Percentiles rank a stretch among this genome's conserved stretches.
Conservation (phyloP, 2,113 vertebrate genomes). For the Phyllopteryx taeniolatus region DNA sequence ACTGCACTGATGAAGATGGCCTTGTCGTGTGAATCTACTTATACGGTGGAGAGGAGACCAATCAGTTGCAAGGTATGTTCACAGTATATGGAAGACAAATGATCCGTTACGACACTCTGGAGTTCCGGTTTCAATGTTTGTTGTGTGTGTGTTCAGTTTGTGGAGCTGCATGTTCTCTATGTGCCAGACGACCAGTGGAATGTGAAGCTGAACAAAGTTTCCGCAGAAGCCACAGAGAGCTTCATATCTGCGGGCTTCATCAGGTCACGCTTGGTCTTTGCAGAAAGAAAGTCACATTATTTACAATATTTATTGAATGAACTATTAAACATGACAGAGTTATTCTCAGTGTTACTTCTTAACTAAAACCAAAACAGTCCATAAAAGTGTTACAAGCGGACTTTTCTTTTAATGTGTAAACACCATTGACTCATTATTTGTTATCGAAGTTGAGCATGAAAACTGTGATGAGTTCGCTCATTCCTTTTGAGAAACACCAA, state of each 20-base stretch:
- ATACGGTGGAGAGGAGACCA: constrained; percentile 50
- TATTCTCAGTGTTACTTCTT: too few relatives aligned
- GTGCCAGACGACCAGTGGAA: constrained; percentile 89
- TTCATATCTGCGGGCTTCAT: constrained; percentile 91
- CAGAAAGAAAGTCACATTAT: neutral
- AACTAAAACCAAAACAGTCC: too few relatives aligned
- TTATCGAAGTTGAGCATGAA: neutral
- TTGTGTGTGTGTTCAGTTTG: constrained; percentile 65
- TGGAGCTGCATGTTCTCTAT: constrained; percentile 89
- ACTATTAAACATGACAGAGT: too few relatives aligned
- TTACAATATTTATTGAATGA: too few relatives aligned
- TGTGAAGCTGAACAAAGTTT: constrained; percentile 83
- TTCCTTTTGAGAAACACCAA: neutral
- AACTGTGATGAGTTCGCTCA: neutral
- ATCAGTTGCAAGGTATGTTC: constrained; percentile 60
- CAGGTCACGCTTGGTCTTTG: constrained; percentile 70
- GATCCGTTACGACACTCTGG: neutral
- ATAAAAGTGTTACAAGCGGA: too few relatives aligned
- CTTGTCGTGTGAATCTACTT: constrained; percentile 37
- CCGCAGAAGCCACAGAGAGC: constrained; percentile 76
- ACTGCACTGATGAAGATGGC: constrained; percentile 48
- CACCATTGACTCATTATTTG: too few relatives aligned
- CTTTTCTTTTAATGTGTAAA: too few relatives aligned
- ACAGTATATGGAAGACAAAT: neutral
- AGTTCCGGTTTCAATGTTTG: neutral